Evolutionary conservation across 1,140 invertebrate genomes (phyloP).

Genomic region (Apis laboriosa): DNA sequence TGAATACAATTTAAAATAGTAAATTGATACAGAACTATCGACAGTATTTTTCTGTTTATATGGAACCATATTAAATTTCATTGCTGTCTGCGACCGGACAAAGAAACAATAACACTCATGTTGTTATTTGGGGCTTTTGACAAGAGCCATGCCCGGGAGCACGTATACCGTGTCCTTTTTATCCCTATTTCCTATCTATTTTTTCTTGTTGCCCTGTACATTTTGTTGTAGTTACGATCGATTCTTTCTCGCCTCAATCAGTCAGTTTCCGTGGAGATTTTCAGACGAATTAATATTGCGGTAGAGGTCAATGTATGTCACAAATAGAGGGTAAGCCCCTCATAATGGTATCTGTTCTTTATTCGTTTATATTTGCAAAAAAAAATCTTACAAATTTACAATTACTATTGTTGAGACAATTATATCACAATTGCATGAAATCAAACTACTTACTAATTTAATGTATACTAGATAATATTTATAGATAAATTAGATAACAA

Average conservation of each 20-base stretch:
- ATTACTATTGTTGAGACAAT: not conserved
- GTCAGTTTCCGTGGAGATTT: conserved; percentile 24
- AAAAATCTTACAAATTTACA: not conserved
- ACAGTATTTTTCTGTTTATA: conserved; percentile 1
- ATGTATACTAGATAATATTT: conserved; percentile 33
- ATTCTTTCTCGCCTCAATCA: conserved; percentile 47
- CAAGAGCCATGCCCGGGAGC: conserved; percentile 33
- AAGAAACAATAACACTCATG: conserved; percentile 75
- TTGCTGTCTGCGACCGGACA: conserved; percentile 56
- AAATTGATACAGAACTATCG: not conserved
- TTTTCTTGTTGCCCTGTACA: conserved; percentile 6
- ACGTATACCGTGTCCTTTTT: conserved; percentile 14
- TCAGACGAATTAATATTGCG: conserved; percentile 50
- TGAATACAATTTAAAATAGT: conserved; percentile 16
- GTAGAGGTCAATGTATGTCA: conserved; percentile 67
- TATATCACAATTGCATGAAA: conserved; percentile 7
- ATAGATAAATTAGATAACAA: conserved; percentile 37
- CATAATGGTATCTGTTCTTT: conserved; percentile 28
- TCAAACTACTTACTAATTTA: conserved; percentile 19
- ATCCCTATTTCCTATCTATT: not conserved
- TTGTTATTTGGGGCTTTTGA: conserved; percentile 63
- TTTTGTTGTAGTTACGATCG: conserved; percentile 52
- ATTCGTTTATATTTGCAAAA: conserved; percentile 6
- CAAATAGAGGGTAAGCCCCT: conserved; percentile 67
- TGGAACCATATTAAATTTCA: conserved; percentile 20